phyloP scores from a whole-genome alignment of 2,888 invertebrate genomes.

The Asteroscopus sphinx region DNA sequence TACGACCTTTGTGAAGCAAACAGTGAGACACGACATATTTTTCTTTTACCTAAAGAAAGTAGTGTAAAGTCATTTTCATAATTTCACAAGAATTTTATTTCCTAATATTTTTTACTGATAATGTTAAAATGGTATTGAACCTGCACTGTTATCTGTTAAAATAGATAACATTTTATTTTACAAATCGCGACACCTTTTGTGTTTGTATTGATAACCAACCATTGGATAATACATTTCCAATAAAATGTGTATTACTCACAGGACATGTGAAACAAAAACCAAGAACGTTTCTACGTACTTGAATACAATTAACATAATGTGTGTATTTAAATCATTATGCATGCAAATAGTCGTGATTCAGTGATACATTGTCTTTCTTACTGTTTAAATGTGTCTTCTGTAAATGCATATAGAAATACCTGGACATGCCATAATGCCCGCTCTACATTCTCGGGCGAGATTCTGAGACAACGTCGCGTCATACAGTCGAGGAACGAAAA shows the following conservation, averaged over 20 bases:
- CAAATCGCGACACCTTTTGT: neutral
- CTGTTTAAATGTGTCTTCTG: conserved; percentile 20
- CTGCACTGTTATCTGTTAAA: neutral
- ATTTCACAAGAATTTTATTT: too few relatives aligned
- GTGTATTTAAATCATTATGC: conserved; percentile 44
- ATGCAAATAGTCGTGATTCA: conserved; percentile 51
- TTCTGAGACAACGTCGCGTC: too few relatives aligned
- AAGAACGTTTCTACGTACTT: conserved; percentile 19
- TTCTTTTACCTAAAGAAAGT: too few relatives aligned
- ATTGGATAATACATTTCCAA: conserved; percentile 1
- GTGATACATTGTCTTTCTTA: conserved; percentile 33
- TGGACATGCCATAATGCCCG: neutral
- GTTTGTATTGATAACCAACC: neutral
- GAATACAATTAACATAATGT: conserved; percentile 49
- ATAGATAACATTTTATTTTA: conserved; percentile 1
- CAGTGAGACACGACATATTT: too few relatives aligned
- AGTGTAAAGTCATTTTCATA: too few relatives aligned
- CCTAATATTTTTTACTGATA: too few relatives aligned
- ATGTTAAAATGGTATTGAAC: conserved; percentile 4
- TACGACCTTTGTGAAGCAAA: too few relatives aligned
- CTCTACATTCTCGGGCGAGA: too few relatives aligned
- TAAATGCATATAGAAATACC: conserved; percentile 12
- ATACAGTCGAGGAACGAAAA: too few relatives aligned
- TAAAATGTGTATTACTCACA: conserved; percentile 8
- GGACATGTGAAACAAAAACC: conserved; percentile 21